A percentile compares a stretch with the other conserved stretches of the same genome.
phyloP scores from a whole-genome alignment of 2,888 invertebrate species.

The Acrobasis consociella region DNA sequence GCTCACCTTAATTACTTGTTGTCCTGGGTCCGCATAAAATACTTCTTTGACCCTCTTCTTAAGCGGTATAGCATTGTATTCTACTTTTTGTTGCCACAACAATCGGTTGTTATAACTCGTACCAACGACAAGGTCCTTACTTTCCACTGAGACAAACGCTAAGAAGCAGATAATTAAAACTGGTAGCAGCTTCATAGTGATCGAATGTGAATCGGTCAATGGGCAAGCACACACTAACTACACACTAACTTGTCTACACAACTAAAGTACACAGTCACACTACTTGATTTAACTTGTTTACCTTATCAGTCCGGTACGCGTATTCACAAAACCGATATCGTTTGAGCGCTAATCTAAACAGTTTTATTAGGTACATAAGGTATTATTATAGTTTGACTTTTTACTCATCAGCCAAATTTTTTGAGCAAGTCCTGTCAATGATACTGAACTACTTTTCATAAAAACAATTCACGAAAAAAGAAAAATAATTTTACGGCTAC shows the following conservation, averaged over 20 bases:
- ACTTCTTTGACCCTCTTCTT: constrained; percentile 76
- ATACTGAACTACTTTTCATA: no score
- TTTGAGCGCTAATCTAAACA: no score
- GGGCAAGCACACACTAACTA: constrained; percentile 2
- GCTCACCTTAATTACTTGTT: constrained; percentile 73
- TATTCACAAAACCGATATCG: no score
- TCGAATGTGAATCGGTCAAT: constrained; percentile 12
- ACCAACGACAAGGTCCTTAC: constrained; percentile 73
- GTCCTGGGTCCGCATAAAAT: constrained; percentile 71
- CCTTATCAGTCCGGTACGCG: neutral
- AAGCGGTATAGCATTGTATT: constrained; percentile 69
- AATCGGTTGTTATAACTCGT: constrained; percentile 71
- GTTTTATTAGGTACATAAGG: no score
- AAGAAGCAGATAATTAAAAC: constrained; percentile 56
- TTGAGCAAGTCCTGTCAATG: no score
- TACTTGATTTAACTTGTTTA: neutral
- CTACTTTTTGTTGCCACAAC: constrained; percentile 68
- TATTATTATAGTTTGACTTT: no score
- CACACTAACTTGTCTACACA: neutral
- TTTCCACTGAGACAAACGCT: constrained; percentile 55
- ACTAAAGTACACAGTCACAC: neutral
- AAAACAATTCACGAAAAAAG: no score
- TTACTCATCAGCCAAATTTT: no score
- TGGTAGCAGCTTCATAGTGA: constrained; percentile 61
- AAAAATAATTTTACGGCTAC: no score